Conservation (phyloP, 2,797 vertebrate genomes). For the Prionace glauca region DNA sequence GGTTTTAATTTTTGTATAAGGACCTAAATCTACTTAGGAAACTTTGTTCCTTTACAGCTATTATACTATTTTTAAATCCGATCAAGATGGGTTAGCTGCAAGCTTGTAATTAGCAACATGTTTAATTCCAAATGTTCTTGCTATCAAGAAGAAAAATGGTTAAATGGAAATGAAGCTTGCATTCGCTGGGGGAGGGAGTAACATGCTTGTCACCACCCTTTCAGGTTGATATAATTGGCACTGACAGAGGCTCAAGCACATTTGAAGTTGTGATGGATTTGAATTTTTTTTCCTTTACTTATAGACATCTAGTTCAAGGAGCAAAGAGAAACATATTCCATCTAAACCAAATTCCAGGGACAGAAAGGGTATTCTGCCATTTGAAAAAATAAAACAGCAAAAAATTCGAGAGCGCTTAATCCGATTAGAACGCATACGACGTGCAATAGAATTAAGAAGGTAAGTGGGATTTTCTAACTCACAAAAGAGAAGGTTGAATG, state of each 20-base stretch:
- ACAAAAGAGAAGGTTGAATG: not conserved
- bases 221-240: not conserved
- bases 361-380: slow-evolving; percentile 80
- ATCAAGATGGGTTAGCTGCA: not conserved
- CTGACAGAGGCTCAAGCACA: not conserved
- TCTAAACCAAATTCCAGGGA: slow-evolving; percentile 68
- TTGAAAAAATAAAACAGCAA: slow-evolving; percentile 96
- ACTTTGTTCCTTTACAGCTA: not conserved
- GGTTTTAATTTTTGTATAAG: not conserved
- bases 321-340: slow-evolving; percentile 66
- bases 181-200: not conserved
- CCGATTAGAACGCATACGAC: slow-evolving; percentile 76
- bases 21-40: not conserved
- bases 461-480: slow-evolving; percentile 49
- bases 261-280: not conserved
- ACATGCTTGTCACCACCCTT: too few species aligned
- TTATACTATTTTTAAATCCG: not conserved
- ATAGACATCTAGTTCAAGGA: slow-evolving; percentile 75
- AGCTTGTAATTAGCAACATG: not conserved
- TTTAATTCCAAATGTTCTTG: not conserved
- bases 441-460: slow-evolving; percentile 86
- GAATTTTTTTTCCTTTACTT: not conserved
- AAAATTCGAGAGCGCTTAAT: slow-evolving; percentile 79
- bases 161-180: not conserved
- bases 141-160: not conserved